phyloP scores from a whole-genome alignment of 2,113 vertebrate species.

The Nannobrachium achirus region DNA sequence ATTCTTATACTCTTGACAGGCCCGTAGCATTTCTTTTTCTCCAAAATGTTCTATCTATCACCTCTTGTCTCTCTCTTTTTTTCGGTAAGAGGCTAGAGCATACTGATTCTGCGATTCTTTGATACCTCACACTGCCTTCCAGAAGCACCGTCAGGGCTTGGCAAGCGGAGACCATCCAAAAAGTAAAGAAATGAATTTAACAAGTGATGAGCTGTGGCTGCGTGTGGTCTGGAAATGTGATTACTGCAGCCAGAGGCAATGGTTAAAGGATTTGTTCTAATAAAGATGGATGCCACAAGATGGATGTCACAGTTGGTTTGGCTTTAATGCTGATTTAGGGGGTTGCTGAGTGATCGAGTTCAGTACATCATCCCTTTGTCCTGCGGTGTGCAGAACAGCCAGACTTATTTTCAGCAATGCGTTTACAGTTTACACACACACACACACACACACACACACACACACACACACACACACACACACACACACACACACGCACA shows the following conservation, averaged over 20 bases:
- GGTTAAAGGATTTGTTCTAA: no score
- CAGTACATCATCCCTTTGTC: no score
- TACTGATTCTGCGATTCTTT: conserved; percentile 41
- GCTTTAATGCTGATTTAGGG: no score
- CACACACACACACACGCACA: no score
- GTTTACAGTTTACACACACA: no score
- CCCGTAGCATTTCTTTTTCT: neutral
- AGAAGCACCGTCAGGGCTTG: conserved; percentile 59
- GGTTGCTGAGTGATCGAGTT: no score
- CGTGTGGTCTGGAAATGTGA: conserved; percentile 27
- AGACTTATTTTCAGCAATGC: no score
- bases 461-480: no score
- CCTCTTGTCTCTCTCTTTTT: conserved; percentile 21
- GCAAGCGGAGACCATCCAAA: neutral
- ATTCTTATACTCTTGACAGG: no score
- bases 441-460: no score
- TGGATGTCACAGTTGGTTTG: no score
- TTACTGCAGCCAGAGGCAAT: conserved; percentile 15
- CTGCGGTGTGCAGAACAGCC: no score
- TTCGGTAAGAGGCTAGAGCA: conserved; percentile 26
- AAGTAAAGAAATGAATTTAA: conserved; percentile 21
- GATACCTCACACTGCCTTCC: conserved; percentile 55
- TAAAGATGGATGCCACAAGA: neutral
- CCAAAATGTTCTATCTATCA: conserved; percentile 15
- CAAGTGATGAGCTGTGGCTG: conserved; percentile 3